Conservation (phyloP, 1,140 invertebrate genomes). For the Octopus sinensis region DNA sequence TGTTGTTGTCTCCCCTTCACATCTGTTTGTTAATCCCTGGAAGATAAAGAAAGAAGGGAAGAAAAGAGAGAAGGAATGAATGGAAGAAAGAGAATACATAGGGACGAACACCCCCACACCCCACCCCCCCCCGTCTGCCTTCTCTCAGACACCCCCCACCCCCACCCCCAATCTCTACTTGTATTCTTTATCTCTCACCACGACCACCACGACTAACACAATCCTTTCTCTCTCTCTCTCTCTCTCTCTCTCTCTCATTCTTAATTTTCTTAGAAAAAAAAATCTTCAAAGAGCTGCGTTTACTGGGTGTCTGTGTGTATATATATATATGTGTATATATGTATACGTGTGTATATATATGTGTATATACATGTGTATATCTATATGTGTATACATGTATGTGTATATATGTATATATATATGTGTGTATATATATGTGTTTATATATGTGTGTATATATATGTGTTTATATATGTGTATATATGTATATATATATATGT, state of each 20-base stretch:
- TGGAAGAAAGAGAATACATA: too few relatives aligned
- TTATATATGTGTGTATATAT: background rate
- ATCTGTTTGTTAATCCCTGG: too few relatives aligned
- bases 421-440: background rate
- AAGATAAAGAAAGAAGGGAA: too few relatives aligned
- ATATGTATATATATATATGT: background rate
- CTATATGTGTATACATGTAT: conserved; percentile 13
- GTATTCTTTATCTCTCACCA: too few relatives aligned
- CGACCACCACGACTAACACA: too few relatives aligned
- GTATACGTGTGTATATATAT: background rate
- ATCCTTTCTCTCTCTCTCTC: too few relatives aligned
- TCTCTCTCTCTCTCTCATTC: too few relatives aligned
- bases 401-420: conserved; percentile 16
- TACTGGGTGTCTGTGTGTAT: background rate
- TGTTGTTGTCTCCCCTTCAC: too few relatives aligned
- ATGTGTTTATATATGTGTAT: background rate
- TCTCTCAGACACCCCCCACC: background rate
- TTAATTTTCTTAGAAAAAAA: too few relatives aligned
- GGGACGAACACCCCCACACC: too few relatives aligned
- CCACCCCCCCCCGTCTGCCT: background rate
- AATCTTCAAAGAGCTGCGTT: background rate
- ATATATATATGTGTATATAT: background rate
- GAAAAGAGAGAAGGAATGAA: too few relatives aligned
- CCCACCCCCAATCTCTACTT: background rate
- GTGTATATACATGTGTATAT: conserved; percentile 17